Conservation (phyloP, 2,888 invertebrate species). For the Andricus curvator region DNA sequence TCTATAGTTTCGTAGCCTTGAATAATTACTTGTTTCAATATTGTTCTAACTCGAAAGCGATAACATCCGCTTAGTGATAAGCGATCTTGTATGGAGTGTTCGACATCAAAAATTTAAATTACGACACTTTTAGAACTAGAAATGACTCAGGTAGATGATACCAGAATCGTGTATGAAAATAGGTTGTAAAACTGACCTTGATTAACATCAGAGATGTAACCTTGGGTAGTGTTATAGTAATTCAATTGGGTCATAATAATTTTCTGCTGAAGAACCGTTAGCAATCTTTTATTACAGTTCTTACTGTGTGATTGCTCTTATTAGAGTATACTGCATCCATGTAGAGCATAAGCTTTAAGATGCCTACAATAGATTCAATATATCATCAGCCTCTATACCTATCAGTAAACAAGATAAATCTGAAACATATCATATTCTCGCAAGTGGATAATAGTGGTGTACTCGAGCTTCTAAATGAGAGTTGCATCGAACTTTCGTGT, state of each 20-base stretch:
- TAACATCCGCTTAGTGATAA: slow-evolving; percentile 31
- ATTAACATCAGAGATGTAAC: slow-evolving; percentile 3
- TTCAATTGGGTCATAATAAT: slow-evolving; percentile 23
- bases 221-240: neutral
- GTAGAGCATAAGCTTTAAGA: neutral
- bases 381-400: neutral
- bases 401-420: slow-evolving; percentile 12
- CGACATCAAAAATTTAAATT: neutral
- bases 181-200: neutral
- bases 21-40: slow-evolving; percentile 23
- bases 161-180: neutral
- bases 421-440: slow-evolving; percentile 5
- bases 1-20: neutral
- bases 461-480: neutral
- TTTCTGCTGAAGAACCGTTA: slow-evolving; percentile 16
- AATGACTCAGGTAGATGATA: neutral
- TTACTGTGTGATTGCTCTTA: neutral
- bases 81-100: neutral
- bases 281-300: slow-evolving; percentile 6
- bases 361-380: slow-evolving; percentile 1
- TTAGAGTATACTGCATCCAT: neutral
- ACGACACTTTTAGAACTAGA: neutral
- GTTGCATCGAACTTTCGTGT: neutral
- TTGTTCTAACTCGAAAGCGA: slow-evolving; percentile 29
- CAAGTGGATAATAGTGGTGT: neutral